phyloP scores from a whole-genome alignment of 2,888 invertebrate genomes.

The Mycalesis mineus region DNA sequence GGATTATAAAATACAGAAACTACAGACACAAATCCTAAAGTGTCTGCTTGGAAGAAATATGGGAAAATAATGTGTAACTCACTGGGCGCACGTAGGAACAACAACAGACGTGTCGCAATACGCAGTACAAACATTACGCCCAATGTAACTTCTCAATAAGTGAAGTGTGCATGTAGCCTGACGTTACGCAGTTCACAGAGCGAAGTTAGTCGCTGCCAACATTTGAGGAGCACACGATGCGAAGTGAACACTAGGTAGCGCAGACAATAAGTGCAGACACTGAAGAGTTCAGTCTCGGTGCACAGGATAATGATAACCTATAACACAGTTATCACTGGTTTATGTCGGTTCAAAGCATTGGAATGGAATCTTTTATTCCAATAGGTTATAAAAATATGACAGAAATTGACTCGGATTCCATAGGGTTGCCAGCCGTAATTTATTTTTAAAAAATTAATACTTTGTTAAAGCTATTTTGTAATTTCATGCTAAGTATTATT shows the following conservation, averaged over 20 bases:
- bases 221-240: constrained; percentile 71
- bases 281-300: constrained; percentile 76
- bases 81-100: constrained; percentile 77
- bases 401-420: not conserved
- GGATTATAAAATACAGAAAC: not conserved
- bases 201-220: constrained; percentile 72
- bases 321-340: constrained; percentile 79
- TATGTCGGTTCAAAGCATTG: constrained; percentile 61
- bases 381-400: not conserved
- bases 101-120: constrained; percentile 64
- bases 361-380: constrained; percentile 56
- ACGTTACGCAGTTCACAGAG: constrained; percentile 73
- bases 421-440: constrained; percentile 4
- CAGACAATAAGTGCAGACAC: constrained; percentile 78
- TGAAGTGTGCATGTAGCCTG: constrained; percentile 72
- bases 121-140: constrained; percentile 69
- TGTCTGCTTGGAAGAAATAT: constrained; percentile 53
- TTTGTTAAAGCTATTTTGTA: no score
- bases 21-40: constrained; percentile 9
- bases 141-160: constrained; percentile 63
- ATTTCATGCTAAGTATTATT: no score
- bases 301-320: constrained; percentile 79
- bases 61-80: constrained; percentile 73
- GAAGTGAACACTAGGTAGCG: constrained; percentile 77
- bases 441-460: no score